Evolutionary conservation across 2,888 invertebrate species (phyloP), one percentile per base, ranked within the genome.

Genomic region (Elgonia sp.): DNA sequence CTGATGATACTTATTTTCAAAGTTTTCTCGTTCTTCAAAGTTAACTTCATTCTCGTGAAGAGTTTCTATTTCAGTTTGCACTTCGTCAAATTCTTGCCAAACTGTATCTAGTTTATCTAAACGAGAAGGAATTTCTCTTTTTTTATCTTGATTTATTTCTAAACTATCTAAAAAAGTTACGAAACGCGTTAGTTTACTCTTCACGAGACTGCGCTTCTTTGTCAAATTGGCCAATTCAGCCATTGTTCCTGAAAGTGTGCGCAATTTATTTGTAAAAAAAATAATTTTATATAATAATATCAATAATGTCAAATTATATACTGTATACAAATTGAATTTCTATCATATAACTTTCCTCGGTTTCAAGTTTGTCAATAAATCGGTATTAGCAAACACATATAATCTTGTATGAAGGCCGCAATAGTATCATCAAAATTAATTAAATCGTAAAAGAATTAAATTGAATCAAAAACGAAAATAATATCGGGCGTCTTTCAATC

Each of bases 101-200:
- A 72, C 14, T 0, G 16, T 3, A 42, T 80, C 72, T 10, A 63
- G 14, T 63, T 81, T 81, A 39, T 53, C 12, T 29, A 81, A 62
- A 12, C 72, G 62, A 14, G 63, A 70, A 8, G 80, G 80, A 46
- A 80, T 81, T 72, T 81, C 81, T 20, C 6, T 63, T 62, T 40
- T 63, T 63, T 60, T 72, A 14, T 7, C 37, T 10, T 7, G 12
- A 14, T 70, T 14, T n/a, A 29, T 53, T 53, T 62, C 20, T 21
- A 40, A 21, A 21, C 14, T 53, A 1, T 70, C 21, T 14, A 72
- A 62, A 63, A 72, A 81, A n/a, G 53, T 50, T 0, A 53, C 20
- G 39, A 81, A 81, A 50, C 72, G 60, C 7, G 81, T 81, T 37
- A 81, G 39, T 63, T 81, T 81, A 1, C 50, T 53, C n/a, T 81